Base-by-base conservation (phyloP, 2,113 vertebrate genomes). In the Athene noctua region DNA sequence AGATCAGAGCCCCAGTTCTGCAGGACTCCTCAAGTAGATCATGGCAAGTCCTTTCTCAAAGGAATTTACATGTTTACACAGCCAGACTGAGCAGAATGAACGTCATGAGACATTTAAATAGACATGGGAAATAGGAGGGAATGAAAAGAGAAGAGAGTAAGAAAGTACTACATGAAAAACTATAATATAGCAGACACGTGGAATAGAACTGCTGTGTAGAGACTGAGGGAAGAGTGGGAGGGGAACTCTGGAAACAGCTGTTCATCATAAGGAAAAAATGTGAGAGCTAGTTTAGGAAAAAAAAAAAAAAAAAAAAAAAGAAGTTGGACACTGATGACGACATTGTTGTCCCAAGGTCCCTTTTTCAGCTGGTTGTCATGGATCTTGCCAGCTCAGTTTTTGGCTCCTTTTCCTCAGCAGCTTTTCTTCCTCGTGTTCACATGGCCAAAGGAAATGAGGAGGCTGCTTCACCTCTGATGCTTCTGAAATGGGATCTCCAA, bases 301-400 rank as follows among this genome's bases (percentile, higher is more conserved):
- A 38, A 47, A 47, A 47, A 25, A 57, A 73, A 79, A 57, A 89
- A 58, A 36, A 29, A 16, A 67, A 29, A 44, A 59, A 34, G 13
- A 3, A 3, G 2, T 80, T 92, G 63, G 61, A 84, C 34, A 18
- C 25, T 47, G 80, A 81, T 95, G 96, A 95, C 0, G 34, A 92
- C 63, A 74, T 25, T 40, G 42, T 83, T 93, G 90, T 93, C n/a
- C 92, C 83, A 84, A 80, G 61, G 66, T 86, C 77, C 61, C 25
- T 94, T 62, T 80, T 93, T 94, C 80, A 92, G 88, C 80, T 95
- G 80, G 72, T 92, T 94, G 42, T 92, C 86, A 65, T 84, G 77
- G 75, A 47, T 86, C 80, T 86, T 95, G 86, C 80, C 68, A 89
- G 68, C 65, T 89, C 80, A 19, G 15, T 38, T 81, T 82, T 96